Evolutionary conservation across 2,113 vertebrate genomes (phyloP).

Genomic region (Pimephales promelas): DNA sequence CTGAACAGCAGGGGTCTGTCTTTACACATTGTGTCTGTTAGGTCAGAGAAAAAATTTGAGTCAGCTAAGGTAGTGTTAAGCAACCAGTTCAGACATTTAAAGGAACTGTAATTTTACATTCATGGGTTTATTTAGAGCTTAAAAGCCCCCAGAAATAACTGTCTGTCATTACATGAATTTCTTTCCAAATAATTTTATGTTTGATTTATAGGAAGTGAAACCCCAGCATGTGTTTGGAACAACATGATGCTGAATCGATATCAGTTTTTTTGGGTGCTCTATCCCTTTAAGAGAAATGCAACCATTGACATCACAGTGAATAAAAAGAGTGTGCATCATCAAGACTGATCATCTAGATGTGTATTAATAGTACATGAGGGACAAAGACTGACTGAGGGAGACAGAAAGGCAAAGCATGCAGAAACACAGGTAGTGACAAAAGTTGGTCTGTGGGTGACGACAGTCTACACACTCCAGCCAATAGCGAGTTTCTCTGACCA

Average conservation of each 20-base stretch:
- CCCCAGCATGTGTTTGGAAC: not conserved
- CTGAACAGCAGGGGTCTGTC: slow-evolving; percentile 46
- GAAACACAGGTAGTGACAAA: not conserved
- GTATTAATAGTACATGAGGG: not conserved
- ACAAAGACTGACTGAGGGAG: not conserved
- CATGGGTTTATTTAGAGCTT: not conserved
- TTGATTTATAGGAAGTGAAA: too few species aligned
- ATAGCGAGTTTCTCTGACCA: not conserved
- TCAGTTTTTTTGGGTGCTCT: not conserved
- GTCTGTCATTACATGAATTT: too few species aligned
- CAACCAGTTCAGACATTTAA: not conserved
- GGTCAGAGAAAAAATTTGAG: not conserved
- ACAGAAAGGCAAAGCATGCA: not conserved
- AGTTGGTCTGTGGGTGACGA: not conserved
- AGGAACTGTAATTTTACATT: not conserved
- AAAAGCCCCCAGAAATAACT: not conserved
- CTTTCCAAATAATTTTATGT: too few species aligned
- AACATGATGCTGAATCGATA: not conserved
- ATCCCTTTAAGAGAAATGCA: not conserved
- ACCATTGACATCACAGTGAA: not conserved
- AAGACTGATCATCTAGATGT: too few species aligned
- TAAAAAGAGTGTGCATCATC: not conserved
- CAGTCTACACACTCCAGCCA: not conserved
- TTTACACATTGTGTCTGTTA: slow-evolving; percentile 3
- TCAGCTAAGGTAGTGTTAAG: not conserved